Evolutionary conservation across 2,888 invertebrate genomes (phyloP).

Genomic region (Sepiola atlantica): DNA sequence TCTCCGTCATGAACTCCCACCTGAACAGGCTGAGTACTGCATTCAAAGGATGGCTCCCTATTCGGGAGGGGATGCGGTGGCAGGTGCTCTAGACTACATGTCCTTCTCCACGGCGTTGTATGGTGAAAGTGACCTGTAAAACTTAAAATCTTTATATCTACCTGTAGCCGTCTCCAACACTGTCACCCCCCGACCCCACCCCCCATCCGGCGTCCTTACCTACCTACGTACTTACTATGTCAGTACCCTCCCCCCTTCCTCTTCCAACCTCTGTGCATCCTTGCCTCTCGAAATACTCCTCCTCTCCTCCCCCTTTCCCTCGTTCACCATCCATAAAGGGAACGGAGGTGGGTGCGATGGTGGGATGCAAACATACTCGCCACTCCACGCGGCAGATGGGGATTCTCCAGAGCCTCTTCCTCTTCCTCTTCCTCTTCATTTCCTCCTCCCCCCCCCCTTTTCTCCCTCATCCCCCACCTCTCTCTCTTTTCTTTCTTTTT

Average conservation of each 20-base stretch:
- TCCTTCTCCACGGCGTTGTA: constrained; percentile 99
- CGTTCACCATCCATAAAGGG: neutral
- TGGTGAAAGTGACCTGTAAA: constrained; percentile 74
- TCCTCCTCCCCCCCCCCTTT: too few species aligned
- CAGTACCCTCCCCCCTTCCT: neutral
- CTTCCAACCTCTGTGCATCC: neutral
- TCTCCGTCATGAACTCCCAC: constrained; percentile 96
- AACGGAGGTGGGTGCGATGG: too few species aligned
- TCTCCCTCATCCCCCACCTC: too few species aligned
- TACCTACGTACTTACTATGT: neutral
- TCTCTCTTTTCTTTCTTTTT: neutral
- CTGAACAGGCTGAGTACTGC: constrained; percentile 99
- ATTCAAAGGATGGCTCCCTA: constrained; percentile 99
- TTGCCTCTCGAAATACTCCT: neutral
- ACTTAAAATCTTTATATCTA: neutral
- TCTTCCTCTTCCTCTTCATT: neutral
- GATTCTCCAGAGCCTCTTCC: neutral
- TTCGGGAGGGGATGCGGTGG: constrained; percentile 90
- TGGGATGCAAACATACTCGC: too few species aligned
- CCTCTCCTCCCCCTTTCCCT: neutral
- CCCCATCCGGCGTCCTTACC: neutral
- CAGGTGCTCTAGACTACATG: constrained; percentile 98
- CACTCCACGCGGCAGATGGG: neutral
- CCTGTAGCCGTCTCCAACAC: constrained; percentile 23
- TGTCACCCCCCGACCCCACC: neutral